phyloP scores from a whole-genome alignment of 2,797 vertebrate species.

The Liasis olivaceus region DNA sequence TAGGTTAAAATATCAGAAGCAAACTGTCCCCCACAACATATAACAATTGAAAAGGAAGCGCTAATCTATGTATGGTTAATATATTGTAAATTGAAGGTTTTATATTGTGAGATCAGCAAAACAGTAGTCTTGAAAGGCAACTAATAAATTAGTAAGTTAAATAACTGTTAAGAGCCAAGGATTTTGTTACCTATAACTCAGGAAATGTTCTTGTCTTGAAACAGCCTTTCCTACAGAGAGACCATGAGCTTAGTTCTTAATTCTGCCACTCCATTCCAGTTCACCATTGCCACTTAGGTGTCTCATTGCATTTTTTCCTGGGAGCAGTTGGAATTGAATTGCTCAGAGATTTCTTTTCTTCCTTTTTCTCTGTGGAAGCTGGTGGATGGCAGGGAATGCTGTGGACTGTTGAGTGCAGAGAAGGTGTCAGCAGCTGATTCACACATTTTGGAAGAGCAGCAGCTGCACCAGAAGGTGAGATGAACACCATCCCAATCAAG shows the following conservation, averaged over 20 bases:
- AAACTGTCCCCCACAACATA: not conserved
- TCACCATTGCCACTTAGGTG: not conserved
- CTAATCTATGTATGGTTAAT: not conserved
- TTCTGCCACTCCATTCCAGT: not conserved
- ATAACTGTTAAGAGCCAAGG: not conserved
- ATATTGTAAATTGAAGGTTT: not conserved
- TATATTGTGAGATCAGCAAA: not conserved
- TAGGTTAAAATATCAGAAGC: not conserved
- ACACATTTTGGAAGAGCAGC: conserved; percentile 82
- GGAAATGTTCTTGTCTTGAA: not conserved
- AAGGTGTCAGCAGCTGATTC: conserved; percentile 79
- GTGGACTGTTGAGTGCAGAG: conserved; percentile 55
- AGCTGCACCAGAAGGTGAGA: conserved; percentile 84
- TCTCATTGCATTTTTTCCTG: not conserved
- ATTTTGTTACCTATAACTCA: not conserved
- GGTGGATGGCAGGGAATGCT: not conserved
- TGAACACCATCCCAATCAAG: not conserved
- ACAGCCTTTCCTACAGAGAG: not conserved
- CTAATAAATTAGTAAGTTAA: not conserved
- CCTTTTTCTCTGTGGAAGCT: conserved; percentile 29
- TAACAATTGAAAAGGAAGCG: not conserved
- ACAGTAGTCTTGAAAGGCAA: not conserved
- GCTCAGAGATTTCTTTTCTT: not conserved
- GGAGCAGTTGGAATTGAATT: not conserved
- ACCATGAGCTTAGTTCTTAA: not conserved